These are phyloP conservation scores for Tiliacea citrago DNA, from an alignment of 2,888 invertebrate species.

Conservation along the genomic window DNA sequence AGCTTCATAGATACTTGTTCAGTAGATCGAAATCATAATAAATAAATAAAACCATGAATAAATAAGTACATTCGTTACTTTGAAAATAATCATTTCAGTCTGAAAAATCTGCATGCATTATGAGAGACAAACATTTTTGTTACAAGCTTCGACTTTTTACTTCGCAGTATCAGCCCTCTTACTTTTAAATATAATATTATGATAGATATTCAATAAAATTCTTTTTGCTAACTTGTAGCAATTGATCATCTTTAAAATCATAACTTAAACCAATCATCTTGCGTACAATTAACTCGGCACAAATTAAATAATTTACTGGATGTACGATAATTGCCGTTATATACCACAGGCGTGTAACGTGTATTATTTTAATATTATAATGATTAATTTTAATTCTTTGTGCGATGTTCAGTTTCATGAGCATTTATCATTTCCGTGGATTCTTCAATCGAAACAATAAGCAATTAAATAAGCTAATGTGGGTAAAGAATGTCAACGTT, in stretches of 20 bases:
- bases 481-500: conserved; percentile 69
- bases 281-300: conserved; percentile 26
- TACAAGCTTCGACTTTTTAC: background rate
- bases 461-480: conserved; percentile 73
- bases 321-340: conserved; percentile 62
- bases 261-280: conserved; percentile 30
- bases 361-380: conserved; percentile 58
- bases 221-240: conserved; percentile 7
- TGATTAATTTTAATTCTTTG: conserved; percentile 54
- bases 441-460: conserved; percentile 73
- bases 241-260: conserved; percentile 11
- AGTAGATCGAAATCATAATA: background rate
- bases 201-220: background rate
- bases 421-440: conserved; percentile 70
- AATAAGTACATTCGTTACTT: background rate
- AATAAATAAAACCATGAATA: background rate
- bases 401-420: conserved; percentile 63
- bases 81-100: background rate
- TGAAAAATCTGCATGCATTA: background rate
- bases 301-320: conserved; percentile 45
- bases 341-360: conserved; percentile 41
- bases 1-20: background rate
- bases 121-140: background rate
- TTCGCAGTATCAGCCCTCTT: background rate
- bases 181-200: too few species aligned